Evolutionary conservation across 1,140 invertebrate genomes (phyloP).

Genomic region (Diachasmimorpha longicaudata): DNA sequence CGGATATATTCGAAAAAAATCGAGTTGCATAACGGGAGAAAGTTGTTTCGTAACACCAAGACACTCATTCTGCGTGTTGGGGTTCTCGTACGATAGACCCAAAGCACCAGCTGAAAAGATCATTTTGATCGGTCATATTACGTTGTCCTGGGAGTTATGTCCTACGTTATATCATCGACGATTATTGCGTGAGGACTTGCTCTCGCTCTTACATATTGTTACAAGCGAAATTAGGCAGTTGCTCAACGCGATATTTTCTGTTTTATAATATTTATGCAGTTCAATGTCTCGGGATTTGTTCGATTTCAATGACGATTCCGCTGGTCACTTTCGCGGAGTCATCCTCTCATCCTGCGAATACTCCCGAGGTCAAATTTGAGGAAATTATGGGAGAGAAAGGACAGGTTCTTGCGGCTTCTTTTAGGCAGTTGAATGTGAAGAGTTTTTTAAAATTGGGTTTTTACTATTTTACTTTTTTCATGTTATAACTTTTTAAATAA

Average conservation of each 20-base stretch:
- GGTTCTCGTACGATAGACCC: background rate
- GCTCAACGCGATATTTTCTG: background rate
- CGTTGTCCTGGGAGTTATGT: background rate
- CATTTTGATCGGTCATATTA: background rate
- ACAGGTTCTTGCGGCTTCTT: too few relatives aligned
- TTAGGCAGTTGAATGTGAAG: too few relatives aligned
- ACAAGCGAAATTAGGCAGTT: background rate
- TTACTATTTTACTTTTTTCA: too few relatives aligned
- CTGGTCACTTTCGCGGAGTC: too few relatives aligned
- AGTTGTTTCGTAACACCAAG: conserved; percentile 51
- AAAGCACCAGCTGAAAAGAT: background rate
- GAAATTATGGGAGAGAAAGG: too few relatives aligned
- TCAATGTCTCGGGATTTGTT: background rate
- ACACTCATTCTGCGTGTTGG: background rate
- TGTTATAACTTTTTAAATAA: too few relatives aligned
- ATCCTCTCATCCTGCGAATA: too few relatives aligned
- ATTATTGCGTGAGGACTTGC: background rate
- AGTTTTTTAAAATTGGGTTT: too few relatives aligned
- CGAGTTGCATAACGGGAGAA: conserved; percentile 54
- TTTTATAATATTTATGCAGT: background rate
- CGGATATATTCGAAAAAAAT: background rate
- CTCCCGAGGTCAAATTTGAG: too few relatives aligned
- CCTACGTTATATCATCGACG: background rate
- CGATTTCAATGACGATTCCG: too few relatives aligned
- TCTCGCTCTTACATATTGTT: background rate